Conservation (phyloP, 2,113 vertebrate species). For the Crotalus horridus region DNA sequence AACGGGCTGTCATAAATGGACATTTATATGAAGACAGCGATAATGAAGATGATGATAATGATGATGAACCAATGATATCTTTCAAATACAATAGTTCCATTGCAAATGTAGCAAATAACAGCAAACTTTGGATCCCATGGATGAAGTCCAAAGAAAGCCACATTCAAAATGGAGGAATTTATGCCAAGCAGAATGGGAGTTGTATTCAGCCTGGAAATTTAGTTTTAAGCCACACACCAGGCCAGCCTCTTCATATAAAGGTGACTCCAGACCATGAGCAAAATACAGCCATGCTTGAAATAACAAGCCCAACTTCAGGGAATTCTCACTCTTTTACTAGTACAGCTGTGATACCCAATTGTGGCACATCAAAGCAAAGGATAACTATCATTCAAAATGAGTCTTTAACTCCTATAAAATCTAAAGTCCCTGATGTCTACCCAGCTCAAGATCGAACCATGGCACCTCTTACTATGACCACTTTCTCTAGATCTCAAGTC, state of each 20-base stretch:
- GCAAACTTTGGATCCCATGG: slow-evolving; percentile 80
- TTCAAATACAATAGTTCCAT: slow-evolving; percentile 75
- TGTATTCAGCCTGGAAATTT: slow-evolving; percentile 84
- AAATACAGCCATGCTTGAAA: slow-evolving; percentile 90
- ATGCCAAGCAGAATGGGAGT: slow-evolving; percentile 78
- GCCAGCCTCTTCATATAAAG: slow-evolving; percentile 94
- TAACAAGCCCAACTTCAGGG: slow-evolving; percentile 87
- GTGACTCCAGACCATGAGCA: slow-evolving; percentile 91
- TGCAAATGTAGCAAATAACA: slow-evolving; percentile 81
- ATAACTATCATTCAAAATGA: slow-evolving; percentile 94
- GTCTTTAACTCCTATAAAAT: slow-evolving; percentile 78
- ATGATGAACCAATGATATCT: slow-evolving; percentile 70
- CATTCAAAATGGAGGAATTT: slow-evolving; percentile 80
- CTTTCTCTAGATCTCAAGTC: slow-evolving; percentile 82
- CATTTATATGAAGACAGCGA: slow-evolving; percentile 82
- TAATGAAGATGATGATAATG: slow-evolving; percentile 74
- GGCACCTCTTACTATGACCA: slow-evolving; percentile 80
- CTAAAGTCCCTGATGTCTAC: slow-evolving; percentile 78
- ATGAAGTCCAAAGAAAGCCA: slow-evolving; percentile 81
- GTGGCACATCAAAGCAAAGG: slow-evolving; percentile 89
- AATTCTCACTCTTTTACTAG: slow-evolving; percentile 87
- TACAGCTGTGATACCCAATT: slow-evolving; percentile 94
- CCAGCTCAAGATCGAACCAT: slow-evolving; percentile 77
- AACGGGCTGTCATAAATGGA: slow-evolving; percentile 81
- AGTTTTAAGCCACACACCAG: slow-evolving; percentile 87